phyloP scores from a whole-genome alignment of 35 echinoderm and acorn worm genomes.

The Heliocidaris tuberculata region DNA sequence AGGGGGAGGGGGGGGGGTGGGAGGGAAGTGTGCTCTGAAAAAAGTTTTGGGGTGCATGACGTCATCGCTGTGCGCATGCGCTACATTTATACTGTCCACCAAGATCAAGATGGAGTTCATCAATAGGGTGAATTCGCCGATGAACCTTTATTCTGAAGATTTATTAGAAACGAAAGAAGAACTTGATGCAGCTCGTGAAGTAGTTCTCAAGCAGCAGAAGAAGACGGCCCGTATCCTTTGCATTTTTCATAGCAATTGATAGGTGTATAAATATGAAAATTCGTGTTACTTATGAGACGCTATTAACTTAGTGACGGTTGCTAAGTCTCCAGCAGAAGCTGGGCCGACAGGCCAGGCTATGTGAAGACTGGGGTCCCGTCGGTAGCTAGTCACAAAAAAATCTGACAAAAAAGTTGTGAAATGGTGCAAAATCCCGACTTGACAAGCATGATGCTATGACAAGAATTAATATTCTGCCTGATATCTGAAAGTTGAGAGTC shows the following conservation, averaged over 20 bases:
- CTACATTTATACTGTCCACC: no score
- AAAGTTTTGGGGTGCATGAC: no score
- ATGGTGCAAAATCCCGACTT: no score
- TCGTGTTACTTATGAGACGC: background rate
- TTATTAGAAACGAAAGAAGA: constrained; percentile 88
- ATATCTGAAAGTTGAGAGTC: no score
- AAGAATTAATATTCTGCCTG: no score
- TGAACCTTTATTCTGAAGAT: constrained; percentile 92
- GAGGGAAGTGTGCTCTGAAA: background rate
- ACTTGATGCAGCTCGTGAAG: constrained; percentile 72
- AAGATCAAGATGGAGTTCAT: constrained; percentile 83
- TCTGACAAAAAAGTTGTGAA: no score
- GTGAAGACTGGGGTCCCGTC: background rate
- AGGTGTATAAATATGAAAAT: background rate
- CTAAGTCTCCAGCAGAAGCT: background rate
- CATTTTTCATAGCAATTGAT: background rate
- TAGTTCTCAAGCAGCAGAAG: constrained; percentile 75
- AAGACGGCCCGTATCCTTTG: constrained; percentile 85
- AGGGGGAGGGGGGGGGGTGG: no score
- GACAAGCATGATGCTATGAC: no score
- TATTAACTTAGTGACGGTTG: constrained; percentile 28
- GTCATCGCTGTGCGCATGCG: no score
- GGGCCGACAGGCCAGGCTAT: background rate
- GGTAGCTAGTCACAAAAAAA: no score
- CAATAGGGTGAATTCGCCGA: constrained; percentile 90